Conservation (phyloP, 2,888 invertebrate genomes). For the Apotomis betuletana region DNA sequence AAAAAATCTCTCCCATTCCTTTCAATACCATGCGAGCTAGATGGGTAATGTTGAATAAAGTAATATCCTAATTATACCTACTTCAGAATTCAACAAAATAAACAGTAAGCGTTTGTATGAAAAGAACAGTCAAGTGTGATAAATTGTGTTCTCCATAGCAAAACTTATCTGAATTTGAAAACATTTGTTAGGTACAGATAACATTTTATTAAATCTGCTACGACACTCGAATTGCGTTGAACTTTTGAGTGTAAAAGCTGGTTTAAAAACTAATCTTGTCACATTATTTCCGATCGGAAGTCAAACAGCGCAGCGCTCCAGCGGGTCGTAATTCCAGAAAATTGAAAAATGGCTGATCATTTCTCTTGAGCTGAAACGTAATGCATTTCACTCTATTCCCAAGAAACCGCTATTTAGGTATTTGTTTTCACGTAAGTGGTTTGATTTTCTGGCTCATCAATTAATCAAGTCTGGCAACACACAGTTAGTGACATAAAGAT, state of each 20-base stretch:
- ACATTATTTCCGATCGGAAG: slow-evolving; percentile 38
- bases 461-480: too few species aligned
- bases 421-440: background rate
- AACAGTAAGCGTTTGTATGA: too few species aligned
- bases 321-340: slow-evolving; percentile 10
- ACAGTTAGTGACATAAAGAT: too few species aligned
- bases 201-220: background rate
- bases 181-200: background rate
- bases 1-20: too few species aligned
- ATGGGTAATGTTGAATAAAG: too few species aligned
- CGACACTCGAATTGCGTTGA: background rate
- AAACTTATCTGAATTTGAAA: background rate
- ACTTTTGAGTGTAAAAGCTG: slow-evolving; percentile 12
- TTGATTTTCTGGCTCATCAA: too few species aligned
- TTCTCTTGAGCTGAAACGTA: background rate
- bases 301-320: slow-evolving; percentile 23
- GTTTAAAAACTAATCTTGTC: slow-evolving; percentile 43
- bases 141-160: background rate
- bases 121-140: too few species aligned
- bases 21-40: too few species aligned
- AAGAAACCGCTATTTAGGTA: background rate
- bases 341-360: slow-evolving; percentile 17
- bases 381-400: background rate
- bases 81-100: too few species aligned
- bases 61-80: too few species aligned